Evolutionary conservation across 1,140 invertebrate genomes (phyloP), one percentile per base, ranked within the genome.

Genomic region (Drosophila virilis): DNA sequence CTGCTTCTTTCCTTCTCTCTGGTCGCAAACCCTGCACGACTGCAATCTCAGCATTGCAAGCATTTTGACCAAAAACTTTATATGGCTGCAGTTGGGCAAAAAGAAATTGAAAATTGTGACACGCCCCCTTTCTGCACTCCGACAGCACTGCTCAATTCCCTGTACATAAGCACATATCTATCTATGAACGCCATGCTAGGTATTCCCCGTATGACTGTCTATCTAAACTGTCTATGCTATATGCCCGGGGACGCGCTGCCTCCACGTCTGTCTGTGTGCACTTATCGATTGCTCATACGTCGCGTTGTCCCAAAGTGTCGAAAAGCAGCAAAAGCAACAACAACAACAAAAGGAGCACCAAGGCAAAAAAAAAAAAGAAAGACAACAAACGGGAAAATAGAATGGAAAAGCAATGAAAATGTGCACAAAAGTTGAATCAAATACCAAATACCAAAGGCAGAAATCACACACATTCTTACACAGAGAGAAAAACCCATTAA

Each of bases 231-330:
- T 79, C 80, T 68, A 69, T 74, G 64, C 22, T 45, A 42, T 48
- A 17, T 48, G 17, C 15, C 50, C 65, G 65, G 43, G 40, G 9
- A 28, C 51, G 32, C 28, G 40, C 35, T 80, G 65, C 51, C 62
- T 54, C 46, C 52, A 55, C 46, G 72, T 69, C 76, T 50, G 72
- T 69, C 76, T 77, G 69, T 64, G 83, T 82, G 80, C 84, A 80
- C 69, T 89, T 88, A 88, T 88, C 84, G 83, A 88, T 88, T 88
- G 80, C 84, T 89, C 59, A 80, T 79, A 89, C 68, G 81, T 75
- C 64, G 57, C 74, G 61, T 67, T 67, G 61, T 73, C 67, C 73
- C 74, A 69, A 73, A 86, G 79, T 79, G 76, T 82, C 82, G 81
- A 73, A 83, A 68, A 48, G 10, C 42, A 45, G 51, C 58, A 65